Evolutionary conservation across 2,113 vertebrate species (phyloP).

Genomic region (Actinemys pallida): DNA sequence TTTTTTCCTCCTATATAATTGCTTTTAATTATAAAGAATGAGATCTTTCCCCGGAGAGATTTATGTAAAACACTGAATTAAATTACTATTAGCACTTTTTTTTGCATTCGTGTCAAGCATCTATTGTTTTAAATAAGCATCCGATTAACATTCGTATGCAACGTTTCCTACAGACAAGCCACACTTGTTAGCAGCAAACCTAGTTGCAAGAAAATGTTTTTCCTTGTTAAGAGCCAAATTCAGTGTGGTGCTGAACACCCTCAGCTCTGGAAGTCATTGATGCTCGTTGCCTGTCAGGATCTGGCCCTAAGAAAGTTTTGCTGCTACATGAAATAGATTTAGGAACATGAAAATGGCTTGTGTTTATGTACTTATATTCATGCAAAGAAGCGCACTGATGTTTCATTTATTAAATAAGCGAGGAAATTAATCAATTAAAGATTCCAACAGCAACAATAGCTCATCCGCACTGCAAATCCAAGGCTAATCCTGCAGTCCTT

Average conservation of each 20-base stretch:
- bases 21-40: conserved; percentile 9
- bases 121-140: not conserved
- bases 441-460: not conserved
- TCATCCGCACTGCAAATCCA: not conserved
- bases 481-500: not conserved
- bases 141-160: fast-evolving
- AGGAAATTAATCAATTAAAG: not conserved
- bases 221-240: not conserved
- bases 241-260: not conserved
- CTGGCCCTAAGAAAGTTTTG: not conserved
- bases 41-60: conserved; percentile 37
- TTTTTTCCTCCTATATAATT: not conserved
- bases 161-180: not conserved
- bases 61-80: conserved; percentile 30
- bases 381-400: not conserved
- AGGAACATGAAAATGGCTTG: not conserved
- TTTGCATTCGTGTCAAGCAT: not conserved
- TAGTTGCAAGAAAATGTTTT: not conserved
- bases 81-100: not conserved
- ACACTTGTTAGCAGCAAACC: not conserved
- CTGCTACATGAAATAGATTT: not conserved
- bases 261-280: not conserved
- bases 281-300: not conserved
- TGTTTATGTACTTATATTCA: not conserved
- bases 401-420: not conserved